These are phyloP conservation scores for Mellilla xanthometata DNA, from an alignment of 2,888 invertebrate genomes.

Conservation along the genomic window DNA sequence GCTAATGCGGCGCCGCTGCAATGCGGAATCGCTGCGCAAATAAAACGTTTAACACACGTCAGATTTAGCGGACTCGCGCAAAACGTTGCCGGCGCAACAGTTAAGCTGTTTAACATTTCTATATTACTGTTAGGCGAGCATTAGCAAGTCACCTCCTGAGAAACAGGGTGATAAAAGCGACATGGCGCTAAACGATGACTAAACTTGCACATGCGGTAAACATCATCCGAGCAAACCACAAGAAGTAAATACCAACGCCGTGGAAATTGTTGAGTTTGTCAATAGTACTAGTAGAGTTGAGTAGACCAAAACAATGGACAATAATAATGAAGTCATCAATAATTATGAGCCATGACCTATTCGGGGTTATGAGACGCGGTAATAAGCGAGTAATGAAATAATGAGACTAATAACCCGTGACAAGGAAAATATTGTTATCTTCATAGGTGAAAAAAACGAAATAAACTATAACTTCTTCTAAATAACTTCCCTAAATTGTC, in stretches of 20 bases:
- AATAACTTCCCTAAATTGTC: too few species aligned
- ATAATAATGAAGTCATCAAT: conserved; percentile 30
- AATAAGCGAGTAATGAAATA: conserved; percentile 7
- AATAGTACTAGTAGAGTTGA: conserved; percentile 4
- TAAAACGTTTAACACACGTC: conserved; percentile 54
- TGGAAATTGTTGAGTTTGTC: neutral
- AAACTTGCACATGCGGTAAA: conserved; percentile 9
- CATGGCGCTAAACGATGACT: conserved; percentile 17
- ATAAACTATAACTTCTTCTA: too few species aligned
- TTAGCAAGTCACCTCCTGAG: conserved; percentile 30
- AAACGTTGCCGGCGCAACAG: conserved; percentile 52
- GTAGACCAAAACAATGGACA: conserved; percentile 23
- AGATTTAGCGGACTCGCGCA: conserved; percentile 62
- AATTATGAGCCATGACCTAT: conserved; percentile 21
- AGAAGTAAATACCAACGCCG: neutral
- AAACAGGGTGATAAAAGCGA: conserved; percentile 14
- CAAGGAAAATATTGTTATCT: neutral
- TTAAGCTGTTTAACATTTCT: conserved; percentile 58
- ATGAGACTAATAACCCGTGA: conserved; percentile 1
- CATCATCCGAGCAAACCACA: conserved; percentile 7
- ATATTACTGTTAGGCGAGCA: conserved; percentile 58
- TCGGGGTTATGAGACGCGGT: conserved; percentile 12
- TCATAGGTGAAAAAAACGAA: too few species aligned
- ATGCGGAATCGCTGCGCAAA: conserved; percentile 54
- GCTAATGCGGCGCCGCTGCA: conserved; percentile 23